These are phyloP conservation scores for Pithys albifrons DNA, from an alignment of 2,113 vertebrate species.

Conservation along the genomic window DNA sequence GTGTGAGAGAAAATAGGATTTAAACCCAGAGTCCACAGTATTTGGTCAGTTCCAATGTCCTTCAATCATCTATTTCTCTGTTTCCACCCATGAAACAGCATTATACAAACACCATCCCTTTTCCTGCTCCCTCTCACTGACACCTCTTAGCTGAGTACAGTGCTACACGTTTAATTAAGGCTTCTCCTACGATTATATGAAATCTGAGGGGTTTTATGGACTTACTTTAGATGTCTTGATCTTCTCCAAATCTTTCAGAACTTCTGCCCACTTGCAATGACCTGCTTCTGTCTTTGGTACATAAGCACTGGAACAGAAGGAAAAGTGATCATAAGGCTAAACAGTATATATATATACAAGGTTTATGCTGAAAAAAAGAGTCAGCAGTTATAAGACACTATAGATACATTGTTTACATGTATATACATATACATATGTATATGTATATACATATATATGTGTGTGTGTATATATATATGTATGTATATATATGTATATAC, in stretches of 20 bases:
- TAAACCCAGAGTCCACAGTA: not conserved
- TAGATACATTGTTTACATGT: not conserved
- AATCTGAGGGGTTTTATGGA: not conserved
- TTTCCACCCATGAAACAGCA: not conserved
- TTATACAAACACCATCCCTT: not conserved
- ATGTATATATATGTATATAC: no score
- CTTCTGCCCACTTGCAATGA: constrained; percentile 37
- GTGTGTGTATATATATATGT: no score
- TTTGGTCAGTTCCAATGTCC: not conserved
- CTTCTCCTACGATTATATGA: not conserved
- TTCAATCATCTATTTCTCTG: not conserved
- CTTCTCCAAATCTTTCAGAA: constrained; percentile 58
- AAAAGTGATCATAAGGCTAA: not conserved
- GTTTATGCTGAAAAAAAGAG: not conserved
- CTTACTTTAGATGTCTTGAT: constrained; percentile 70
- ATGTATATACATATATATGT: no score
- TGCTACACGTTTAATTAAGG: not conserved
- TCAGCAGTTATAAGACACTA: not conserved
- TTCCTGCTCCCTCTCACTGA: not conserved
- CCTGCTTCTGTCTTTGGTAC: constrained; percentile 67
- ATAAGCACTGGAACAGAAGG: constrained; percentile 55
- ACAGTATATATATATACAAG: not conserved
- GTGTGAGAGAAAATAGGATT: not conserved
- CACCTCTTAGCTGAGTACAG: not conserved
- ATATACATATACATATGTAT: not conserved